phyloP scores from a whole-genome alignment of 2,888 invertebrate genomes.

The Cinara cedri region DNA sequence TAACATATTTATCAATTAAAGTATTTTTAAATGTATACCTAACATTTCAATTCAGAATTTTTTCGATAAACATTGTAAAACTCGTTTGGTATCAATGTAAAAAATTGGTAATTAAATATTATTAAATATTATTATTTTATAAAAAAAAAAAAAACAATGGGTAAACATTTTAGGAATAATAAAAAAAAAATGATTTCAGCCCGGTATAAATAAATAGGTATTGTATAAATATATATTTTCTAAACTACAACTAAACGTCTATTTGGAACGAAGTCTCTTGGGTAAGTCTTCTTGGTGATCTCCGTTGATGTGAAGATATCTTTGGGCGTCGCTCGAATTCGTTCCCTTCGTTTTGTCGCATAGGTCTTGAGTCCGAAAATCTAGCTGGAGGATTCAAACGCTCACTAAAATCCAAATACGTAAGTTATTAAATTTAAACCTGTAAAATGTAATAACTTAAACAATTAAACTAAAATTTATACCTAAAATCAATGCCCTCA shows the following conservation, averaged over 20 bases:
- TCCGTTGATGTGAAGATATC: constrained; percentile 61
- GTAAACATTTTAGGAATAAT: constrained; percentile 38
- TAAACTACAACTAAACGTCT: constrained; percentile 69
- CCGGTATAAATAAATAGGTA: constrained; percentile 18
- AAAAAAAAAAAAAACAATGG: constrained; percentile 25
- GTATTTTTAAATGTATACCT: background rate
- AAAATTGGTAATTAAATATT: constrained; percentile 25
- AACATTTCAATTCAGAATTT: background rate
- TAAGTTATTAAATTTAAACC: too few species aligned
- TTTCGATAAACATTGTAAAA: constrained; percentile 18
- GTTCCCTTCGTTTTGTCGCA: constrained; percentile 63
- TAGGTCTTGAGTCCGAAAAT: constrained; percentile 72
- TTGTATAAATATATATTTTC: background rate
- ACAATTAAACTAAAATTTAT: constrained; percentile 57
- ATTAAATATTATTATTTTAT: background rate
- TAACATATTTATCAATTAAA: background rate
- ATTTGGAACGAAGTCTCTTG: constrained; percentile 72
- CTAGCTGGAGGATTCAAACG: constrained; percentile 85
- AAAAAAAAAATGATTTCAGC: constrained; percentile 34
- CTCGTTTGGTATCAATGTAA: constrained; percentile 31
- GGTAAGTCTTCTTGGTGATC: constrained; percentile 60
- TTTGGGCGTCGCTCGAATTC: constrained; percentile 65
- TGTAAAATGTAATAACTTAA: too few species aligned
- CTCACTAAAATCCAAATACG: constrained; percentile 66
- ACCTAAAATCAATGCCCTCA: constrained; percentile 85